Percentiles rank a stretch among this genome's conserved stretches.
These are phyloP conservation scores for Merops nubicus DNA, from an alignment of 2,113 vertebrate species.

Conservation along the genomic window DNA sequence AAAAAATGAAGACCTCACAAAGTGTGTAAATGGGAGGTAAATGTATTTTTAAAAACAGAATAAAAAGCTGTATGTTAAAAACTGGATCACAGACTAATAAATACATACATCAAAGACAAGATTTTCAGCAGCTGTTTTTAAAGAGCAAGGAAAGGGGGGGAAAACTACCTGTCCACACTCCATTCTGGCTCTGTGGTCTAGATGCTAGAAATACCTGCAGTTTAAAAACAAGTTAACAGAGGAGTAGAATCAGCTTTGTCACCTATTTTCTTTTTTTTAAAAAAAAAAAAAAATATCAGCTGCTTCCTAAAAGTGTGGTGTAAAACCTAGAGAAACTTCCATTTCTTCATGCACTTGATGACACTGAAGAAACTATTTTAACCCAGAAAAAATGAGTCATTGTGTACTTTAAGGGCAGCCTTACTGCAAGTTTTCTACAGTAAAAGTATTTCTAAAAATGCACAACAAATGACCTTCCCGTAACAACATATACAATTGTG, in stretches of 20 bases:
- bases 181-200: conserved; percentile 46
- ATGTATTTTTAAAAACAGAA: conserved; percentile 72
- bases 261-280: conserved; percentile 1
- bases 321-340: conserved; percentile 54
- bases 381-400: conserved; percentile 63
- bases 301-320: conserved; percentile 52
- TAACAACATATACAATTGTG: conserved; percentile 53
- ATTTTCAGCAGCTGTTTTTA: conserved; percentile 72
- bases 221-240: conserved; percentile 47
- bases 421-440: conserved; percentile 24
- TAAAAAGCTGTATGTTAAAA: conserved; percentile 73
- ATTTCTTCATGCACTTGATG: conserved; percentile 52
- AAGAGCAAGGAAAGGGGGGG: conserved; percentile 61
- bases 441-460: conserved; percentile 47
- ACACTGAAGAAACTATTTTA: conserved; percentile 27
- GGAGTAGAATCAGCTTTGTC: conserved; percentile 35
- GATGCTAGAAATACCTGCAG: conserved; percentile 20
- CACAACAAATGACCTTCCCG: conserved; percentile 35
- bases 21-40: conserved; percentile 60
- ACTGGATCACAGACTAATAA: conserved; percentile 69
- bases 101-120: conserved; percentile 68
- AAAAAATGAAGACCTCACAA: conserved; percentile 66
- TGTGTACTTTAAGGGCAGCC: conserved; percentile 19
- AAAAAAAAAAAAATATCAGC: conserved; percentile 50
- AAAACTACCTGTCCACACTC: conserved; percentile 55